Evolutionary conservation across 2,888 invertebrate genomes (phyloP).

Genomic region (Linnaemya tessellans): DNA sequence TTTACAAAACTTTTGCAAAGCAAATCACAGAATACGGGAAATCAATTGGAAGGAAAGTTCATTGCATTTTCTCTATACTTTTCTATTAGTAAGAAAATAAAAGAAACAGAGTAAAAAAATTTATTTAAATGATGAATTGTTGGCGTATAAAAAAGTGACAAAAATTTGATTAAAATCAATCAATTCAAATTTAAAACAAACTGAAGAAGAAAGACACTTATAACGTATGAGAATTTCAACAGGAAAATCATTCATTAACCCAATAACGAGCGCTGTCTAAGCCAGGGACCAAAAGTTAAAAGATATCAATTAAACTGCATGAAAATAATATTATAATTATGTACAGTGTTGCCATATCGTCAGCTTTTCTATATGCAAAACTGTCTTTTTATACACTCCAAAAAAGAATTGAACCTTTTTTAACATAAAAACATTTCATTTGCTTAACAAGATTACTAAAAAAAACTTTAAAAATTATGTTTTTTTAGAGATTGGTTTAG

Average conservation of each 20-base stretch:
- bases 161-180: background rate
- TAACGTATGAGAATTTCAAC: background rate
- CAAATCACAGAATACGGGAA: conserved; percentile 56
- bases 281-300: background rate
- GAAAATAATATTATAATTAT: no score
- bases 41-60: conserved; percentile 69
- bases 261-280: background rate
- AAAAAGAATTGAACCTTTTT: no score
- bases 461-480: no score
- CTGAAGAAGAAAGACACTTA: background rate
- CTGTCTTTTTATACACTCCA: no score
- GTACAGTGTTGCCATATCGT: no score
- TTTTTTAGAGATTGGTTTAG: no score
- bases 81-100: conserved; percentile 31
- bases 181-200: background rate
- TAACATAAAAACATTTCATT: no score
- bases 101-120: background rate
- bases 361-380: no score
- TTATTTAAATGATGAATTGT: background rate
- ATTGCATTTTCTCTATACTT: conserved; percentile 55
- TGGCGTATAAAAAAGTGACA: background rate
- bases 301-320: background rate
- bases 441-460: no score
- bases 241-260: background rate
- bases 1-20: conserved; percentile 2